A percentile compares a stretch with the other conserved stretches of the same genome.
Conservation (phyloP, 2,797 vertebrate species). For the Cichlasoma orientale region DNA sequence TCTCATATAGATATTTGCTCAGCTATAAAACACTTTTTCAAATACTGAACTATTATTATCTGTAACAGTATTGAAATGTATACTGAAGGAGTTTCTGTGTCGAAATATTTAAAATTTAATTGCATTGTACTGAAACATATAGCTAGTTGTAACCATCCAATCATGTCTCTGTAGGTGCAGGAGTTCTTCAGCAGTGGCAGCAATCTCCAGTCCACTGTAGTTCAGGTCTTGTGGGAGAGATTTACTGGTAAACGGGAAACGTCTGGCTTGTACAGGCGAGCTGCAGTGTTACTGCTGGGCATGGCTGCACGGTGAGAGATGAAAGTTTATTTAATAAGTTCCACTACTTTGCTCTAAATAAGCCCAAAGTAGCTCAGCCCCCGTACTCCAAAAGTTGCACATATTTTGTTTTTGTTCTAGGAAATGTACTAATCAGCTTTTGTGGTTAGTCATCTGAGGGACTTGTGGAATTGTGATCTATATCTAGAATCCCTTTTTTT, state of each 20-base stretch:
- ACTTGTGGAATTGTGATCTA: not conserved
- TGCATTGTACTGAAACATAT: not conserved
- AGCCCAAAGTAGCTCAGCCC: not conserved
- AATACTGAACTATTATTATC: not conserved
- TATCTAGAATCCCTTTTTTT: not conserved
- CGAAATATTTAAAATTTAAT: not conserved
- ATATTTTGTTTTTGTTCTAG: not conserved
- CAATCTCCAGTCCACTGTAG: constrained; percentile 81
- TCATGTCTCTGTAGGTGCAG: constrained; percentile 81
- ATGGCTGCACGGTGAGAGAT: constrained; percentile 90
- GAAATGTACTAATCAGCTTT: not conserved
- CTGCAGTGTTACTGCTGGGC: constrained; percentile 89
- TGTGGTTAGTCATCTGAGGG: too few relatives aligned
- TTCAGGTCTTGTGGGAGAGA: constrained; percentile 91
- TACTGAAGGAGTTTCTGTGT: not conserved
- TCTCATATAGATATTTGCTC: not conserved
- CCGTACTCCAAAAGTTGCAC: not conserved
- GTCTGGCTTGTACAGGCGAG: constrained; percentile 80
- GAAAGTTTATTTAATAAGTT: not conserved
- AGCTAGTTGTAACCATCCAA: not conserved
- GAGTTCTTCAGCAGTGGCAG: constrained; percentile 90
- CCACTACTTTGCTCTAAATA: not conserved
- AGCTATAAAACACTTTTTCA: not conserved
- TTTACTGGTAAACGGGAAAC: constrained; percentile 87
- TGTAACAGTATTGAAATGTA: not conserved